These are phyloP conservation scores for Tricholauxania praeusta DNA, from an alignment of 2,888 invertebrate species.

Conservation along the genomic window DNA sequence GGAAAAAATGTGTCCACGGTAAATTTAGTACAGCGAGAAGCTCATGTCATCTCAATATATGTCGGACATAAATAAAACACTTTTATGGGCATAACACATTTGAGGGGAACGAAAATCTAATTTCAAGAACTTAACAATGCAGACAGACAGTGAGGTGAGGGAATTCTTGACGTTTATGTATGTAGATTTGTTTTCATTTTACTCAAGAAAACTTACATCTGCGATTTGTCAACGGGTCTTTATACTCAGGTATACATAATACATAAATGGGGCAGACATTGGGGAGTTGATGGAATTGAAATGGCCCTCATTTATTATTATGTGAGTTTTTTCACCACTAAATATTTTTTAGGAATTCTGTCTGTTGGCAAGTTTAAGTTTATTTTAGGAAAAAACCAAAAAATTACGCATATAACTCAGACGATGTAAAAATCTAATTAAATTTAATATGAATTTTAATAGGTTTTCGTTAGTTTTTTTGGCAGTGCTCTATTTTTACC, in stretches of 20 bases:
- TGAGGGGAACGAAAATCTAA: not conserved
- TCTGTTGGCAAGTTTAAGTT: constrained; percentile 22
- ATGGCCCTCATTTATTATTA: constrained; percentile 12
- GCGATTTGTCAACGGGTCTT: constrained; percentile 33
- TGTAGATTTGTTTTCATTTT: too few species aligned
- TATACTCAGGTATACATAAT: too few species aligned
- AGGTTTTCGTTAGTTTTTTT: not conserved
- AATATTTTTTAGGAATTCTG: too few species aligned
- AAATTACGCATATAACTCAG: not conserved
- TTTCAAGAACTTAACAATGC: not conserved
- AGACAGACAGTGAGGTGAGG: constrained; percentile 3
- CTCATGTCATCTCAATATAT: constrained; percentile 22
- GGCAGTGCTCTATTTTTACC: constrained; percentile 67
- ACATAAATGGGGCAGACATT: constrained; percentile 33
- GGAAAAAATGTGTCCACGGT: constrained; percentile 19
- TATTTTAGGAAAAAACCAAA: constrained; percentile 13
- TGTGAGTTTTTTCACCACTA: too few species aligned
- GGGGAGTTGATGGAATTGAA: constrained; percentile 38
- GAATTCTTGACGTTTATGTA: constrained; percentile 17
- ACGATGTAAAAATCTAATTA: constrained; percentile 4
- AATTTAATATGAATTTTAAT: not conserved
- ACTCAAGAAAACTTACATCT: constrained; percentile 6
- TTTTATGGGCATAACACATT: not conserved
- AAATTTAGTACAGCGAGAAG: constrained; percentile 36
- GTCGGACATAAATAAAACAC: constrained; percentile 36